phyloP scores from a whole-genome alignment of 2,888 invertebrate genomes.

The Megaustenia siamemsis region DNA sequence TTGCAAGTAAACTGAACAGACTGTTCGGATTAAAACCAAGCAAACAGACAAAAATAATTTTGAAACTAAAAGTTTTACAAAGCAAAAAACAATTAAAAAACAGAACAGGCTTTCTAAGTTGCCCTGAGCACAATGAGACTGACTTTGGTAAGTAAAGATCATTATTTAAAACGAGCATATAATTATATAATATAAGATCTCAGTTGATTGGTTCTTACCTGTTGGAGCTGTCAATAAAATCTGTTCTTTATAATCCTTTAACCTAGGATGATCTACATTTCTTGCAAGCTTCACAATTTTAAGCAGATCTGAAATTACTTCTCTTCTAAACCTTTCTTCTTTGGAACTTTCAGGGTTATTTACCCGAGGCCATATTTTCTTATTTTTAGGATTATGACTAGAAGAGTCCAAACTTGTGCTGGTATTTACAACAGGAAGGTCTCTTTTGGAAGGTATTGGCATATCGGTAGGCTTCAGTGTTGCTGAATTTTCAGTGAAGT shows the following conservation, averaged over 20 bases:
- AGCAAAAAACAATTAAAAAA: too few species aligned
- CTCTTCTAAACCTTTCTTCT: not conserved
- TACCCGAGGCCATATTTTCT: not conserved
- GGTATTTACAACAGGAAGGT: not conserved
- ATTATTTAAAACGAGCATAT: too few species aligned
- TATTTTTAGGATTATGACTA: not conserved
- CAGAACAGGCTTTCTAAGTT: too few species aligned
- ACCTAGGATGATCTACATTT: not conserved
- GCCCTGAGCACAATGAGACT: too few species aligned
- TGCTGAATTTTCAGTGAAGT: not conserved
- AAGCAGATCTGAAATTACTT: conserved; percentile 38
- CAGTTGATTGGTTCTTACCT: conserved; percentile 6
- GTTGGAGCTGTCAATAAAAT: conserved; percentile 75
- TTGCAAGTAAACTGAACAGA: too few species aligned
- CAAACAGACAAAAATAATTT: too few species aligned
- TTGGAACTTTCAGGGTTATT: not conserved
- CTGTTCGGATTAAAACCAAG: too few species aligned
- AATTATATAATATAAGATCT: too few species aligned
- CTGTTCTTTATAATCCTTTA: conserved; percentile 33
- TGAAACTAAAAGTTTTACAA: too few species aligned
- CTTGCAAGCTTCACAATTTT: conserved; percentile 19
- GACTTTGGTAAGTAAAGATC: too few species aligned
- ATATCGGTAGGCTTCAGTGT: not conserved
- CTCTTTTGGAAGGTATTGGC: not conserved
- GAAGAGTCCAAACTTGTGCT: not conserved